phyloP scores from a whole-genome alignment of 2,888 invertebrate species.

The Escarpia spicata region DNA sequence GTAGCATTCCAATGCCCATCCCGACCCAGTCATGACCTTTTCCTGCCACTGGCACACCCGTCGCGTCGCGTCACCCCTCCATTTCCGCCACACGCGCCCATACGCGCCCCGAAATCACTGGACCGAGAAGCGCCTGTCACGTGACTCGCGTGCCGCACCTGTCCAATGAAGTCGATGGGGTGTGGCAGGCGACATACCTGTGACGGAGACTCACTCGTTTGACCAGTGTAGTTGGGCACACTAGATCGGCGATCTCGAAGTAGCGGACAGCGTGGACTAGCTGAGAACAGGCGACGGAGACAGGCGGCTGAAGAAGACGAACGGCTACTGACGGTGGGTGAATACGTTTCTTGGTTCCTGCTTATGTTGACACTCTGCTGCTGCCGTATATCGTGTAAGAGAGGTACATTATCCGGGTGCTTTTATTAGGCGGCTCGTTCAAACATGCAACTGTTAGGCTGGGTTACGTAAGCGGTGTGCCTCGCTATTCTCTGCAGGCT shows the following conservation, averaged over 20 bases:
- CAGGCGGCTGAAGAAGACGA: neutral
- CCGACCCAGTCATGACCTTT: neutral
- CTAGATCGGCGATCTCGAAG: neutral
- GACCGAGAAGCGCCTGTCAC: neutral
- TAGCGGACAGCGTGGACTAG: conserved; percentile 12
- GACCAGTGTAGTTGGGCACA: neutral
- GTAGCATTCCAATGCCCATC: neutral
- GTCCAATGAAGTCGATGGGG: neutral
- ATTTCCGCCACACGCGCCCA: neutral
- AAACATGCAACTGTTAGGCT: neutral
- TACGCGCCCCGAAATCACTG: conserved; percentile 5
- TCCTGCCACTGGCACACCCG: neutral
- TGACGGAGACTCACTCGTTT: neutral
- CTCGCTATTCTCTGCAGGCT: neutral
- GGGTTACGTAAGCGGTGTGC: neutral
- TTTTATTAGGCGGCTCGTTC: neutral
- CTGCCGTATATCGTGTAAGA: neutral
- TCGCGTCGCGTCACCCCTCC: neutral
- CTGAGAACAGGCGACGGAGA: neutral
- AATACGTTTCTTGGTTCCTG: neutral
- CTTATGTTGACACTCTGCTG: neutral
- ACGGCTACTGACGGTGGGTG: neutral
- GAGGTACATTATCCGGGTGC: neutral
- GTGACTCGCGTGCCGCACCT: neutral
- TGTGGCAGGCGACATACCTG: neutral